A percentile compares a stretch with the other conserved stretches of the same genome.
phyloP scores from a whole-genome alignment of 2,113 vertebrate genomes.

The Pteruthius melanotis region DNA sequence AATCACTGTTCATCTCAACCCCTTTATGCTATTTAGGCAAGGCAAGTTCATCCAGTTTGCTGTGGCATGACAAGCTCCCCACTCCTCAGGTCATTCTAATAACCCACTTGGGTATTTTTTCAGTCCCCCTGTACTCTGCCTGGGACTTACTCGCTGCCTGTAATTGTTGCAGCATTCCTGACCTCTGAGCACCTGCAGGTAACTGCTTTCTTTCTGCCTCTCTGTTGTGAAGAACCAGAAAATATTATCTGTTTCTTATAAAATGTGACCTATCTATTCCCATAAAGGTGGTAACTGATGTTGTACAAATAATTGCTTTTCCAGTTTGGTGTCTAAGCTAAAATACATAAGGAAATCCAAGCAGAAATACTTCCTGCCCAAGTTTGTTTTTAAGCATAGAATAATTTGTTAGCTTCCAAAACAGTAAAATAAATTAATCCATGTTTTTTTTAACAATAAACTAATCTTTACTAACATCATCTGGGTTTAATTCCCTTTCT shows the following conservation, averaged over 20 bases:
- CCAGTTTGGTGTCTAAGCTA: neutral
- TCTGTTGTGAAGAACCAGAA: neutral
- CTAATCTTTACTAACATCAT: neutral
- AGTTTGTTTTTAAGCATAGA: neutral
- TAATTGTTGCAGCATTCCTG: neutral
- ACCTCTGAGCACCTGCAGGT: neutral
- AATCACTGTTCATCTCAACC: neutral
- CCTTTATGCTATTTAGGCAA: neutral
- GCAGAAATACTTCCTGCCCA: neutral
- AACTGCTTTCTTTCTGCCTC: neutral
- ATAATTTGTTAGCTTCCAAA: neutral
- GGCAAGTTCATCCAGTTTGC: neutral
- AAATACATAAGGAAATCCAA: neutral
- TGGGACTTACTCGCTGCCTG: neutral
- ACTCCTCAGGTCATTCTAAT: neutral
- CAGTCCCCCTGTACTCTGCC: neutral
- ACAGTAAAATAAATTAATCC: neutral
- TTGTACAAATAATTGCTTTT: neutral
- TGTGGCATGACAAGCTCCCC: neutral
- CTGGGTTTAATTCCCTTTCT: neutral
- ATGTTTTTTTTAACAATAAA: neutral
- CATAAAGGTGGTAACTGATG: neutral
- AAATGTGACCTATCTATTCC: neutral
- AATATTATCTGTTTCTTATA: neutral
- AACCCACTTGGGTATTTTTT: neutral